Percentiles rank a stretch among this genome's conserved stretches.
Conservation (phyloP, 2,888 invertebrate species). For the Baronia brevicornis region DNA sequence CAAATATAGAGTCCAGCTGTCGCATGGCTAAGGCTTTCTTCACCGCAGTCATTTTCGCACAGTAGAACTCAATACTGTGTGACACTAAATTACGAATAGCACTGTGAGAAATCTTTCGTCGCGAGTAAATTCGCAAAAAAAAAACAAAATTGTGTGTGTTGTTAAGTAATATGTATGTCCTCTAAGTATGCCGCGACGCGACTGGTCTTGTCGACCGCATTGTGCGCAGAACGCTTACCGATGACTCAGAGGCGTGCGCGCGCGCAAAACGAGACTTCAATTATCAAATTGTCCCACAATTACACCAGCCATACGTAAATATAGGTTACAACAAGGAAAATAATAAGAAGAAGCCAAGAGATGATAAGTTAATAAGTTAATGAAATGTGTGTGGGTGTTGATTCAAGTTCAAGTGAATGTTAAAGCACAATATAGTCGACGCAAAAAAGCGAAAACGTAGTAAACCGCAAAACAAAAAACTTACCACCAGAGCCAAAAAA, state of each 20-base stretch:
- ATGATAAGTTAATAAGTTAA: constrained; percentile 43
- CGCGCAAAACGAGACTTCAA: constrained; percentile 59
- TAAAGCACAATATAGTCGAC: too few relatives aligned
- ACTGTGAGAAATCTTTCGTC: constrained; percentile 19
- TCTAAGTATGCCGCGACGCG: constrained; percentile 67
- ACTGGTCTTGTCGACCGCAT: constrained; percentile 66
- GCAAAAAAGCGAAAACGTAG: too few relatives aligned
- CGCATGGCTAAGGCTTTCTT: constrained; percentile 81
- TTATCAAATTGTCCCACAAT: constrained; percentile 61
- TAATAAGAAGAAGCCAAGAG: constrained; percentile 44
- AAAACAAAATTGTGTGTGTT: constrained; percentile 39
- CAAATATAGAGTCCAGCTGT: constrained; percentile 83
- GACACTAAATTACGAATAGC: constrained; percentile 41
- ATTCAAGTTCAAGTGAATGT: constrained; percentile 53
- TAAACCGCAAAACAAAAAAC: too few relatives aligned
- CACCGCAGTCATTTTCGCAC: constrained; percentile 61
- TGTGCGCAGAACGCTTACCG: constrained; percentile 64
- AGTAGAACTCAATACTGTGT: constrained; percentile 26
- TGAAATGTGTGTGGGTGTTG: constrained; percentile 46
- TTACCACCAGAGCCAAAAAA: too few relatives aligned
- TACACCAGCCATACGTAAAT: constrained; percentile 56
- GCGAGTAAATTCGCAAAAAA: constrained; percentile 18
- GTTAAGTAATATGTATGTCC: constrained; percentile 65
- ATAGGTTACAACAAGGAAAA: constrained; percentile 65
- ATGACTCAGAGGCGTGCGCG: constrained; percentile 66